These are phyloP conservation scores for Sterna hirundo DNA, from an alignment of 2,113 vertebrate genomes.

Conservation along the genomic window DNA sequence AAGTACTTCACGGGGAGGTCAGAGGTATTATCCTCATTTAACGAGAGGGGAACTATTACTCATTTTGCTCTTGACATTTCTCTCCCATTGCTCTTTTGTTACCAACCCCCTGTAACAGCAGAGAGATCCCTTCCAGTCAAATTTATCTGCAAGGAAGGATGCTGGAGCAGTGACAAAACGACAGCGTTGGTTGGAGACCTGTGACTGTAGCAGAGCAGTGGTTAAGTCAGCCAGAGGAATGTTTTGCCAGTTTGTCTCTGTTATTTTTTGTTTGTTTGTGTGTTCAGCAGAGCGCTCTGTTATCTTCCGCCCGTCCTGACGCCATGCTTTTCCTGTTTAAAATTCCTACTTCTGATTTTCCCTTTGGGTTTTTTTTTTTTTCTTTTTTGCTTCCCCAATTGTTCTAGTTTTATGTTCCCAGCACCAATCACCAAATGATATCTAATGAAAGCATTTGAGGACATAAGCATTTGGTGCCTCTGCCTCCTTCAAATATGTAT, in stretches of 20 bases:
- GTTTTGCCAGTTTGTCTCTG: conserved; percentile 61
- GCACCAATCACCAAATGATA: conserved; percentile 61
- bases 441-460: conserved; percentile 64
- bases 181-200: conserved; percentile 34
- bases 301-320: conserved; percentile 91
- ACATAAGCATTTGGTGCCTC: conserved; percentile 30
- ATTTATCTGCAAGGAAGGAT: conserved; percentile 71
- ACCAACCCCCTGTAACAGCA: neutral
- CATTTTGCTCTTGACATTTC: neutral
- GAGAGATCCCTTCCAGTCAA: conserved; percentile 65
- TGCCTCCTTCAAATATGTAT: neutral
- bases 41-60: neutral
- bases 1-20: neutral
- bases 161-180: conserved; percentile 58
- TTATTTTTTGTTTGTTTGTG: conserved; percentile 83
- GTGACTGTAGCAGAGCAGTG: conserved; percentile 71
- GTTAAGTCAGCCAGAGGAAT: conserved; percentile 75
- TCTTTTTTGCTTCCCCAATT: conserved; percentile 74
- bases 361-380: conserved; percentile 59
- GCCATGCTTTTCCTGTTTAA: conserved; percentile 98
- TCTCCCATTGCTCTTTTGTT: neutral
- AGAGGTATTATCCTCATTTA: neutral
- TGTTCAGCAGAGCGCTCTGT: conserved; percentile 81
- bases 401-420: conserved; percentile 60
- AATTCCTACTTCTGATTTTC: conserved; percentile 91